Base-by-base conservation (phyloP, 1,140 invertebrate species). In the Heterodera schachtii region DNA sequence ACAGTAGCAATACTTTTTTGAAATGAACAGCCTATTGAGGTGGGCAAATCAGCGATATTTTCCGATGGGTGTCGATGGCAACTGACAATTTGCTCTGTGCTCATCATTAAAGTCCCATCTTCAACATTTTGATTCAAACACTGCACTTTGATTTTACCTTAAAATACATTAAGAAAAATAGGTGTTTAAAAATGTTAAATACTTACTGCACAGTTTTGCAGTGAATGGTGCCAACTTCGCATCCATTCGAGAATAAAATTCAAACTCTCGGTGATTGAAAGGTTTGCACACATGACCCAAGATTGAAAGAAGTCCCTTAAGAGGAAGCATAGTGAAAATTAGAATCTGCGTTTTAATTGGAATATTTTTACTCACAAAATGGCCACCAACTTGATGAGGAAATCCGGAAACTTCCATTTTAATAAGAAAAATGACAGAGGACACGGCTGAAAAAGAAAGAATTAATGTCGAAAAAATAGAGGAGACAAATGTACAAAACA, bases 261-360 rank as follows among this genome's bases (percentile, higher is more conserved):
- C 84, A 75, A 81, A 83, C 80, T 89, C 88, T 19, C 88, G 79
- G 16, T 87, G 78, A 80, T 89, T 89, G 60, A 89, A 75, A 9
- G 89, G 88, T 75, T 89, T 89, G 47, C 85, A 87, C 19, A 89
- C 89, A 79, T 90, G 89, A 7, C 86, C 88, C 41, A 71, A 76
- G 47, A 87, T 89, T 60, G 73, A 79, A 8, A 89, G 81, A 43
- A 89, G 80, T 1, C 88, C 88, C 73, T 78, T 52, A 70, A 3
- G 70, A 70, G 41, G 52, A 31, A 31, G 21, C 13, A 46, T 8
- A 66, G 11, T 19, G 31, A 64, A 78, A 78, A 43, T 19, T 16
- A 69, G 21, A 46, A 31, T 46, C 7, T 43, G 31, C 43, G 1
- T 13, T 46, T 43, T 11, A 43, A 41, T 69, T 47, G 64, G 31